These are phyloP conservation scores for Myiotriccus ornatus DNA, from an alignment of 2,797 vertebrate genomes.

Conservation along the genomic window DNA sequence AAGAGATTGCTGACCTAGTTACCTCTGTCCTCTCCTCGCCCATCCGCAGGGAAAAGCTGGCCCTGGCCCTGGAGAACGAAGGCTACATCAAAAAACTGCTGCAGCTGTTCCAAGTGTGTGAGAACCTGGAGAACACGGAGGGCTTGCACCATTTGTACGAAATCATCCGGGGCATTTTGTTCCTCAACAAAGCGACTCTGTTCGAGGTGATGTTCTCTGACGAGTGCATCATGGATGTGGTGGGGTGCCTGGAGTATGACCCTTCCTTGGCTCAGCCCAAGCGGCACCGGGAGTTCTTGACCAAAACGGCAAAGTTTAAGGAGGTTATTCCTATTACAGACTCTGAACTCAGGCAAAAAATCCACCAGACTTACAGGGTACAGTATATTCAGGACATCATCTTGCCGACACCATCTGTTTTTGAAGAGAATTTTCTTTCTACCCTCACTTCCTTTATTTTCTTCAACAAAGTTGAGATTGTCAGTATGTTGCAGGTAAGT, in stretches of 20 bases:
- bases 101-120: slow-evolving; percentile 94
- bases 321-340: slow-evolving; percentile 99
- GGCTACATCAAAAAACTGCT: slow-evolving; percentile 97
- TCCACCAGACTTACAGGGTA: slow-evolving; percentile 98
- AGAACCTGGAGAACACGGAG: slow-evolving; percentile 94
- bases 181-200: slow-evolving; percentile 97
- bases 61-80: slow-evolving; percentile 93
- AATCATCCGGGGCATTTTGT: slow-evolving; percentile 95
- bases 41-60: slow-evolving; percentile 95
- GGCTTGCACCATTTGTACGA: slow-evolving; percentile 97
- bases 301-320: slow-evolving; percentile 98
- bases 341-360: slow-evolving; percentile 98
- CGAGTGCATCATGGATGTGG: slow-evolving; percentile 99
- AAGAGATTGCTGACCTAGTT: slow-evolving; percentile 97
- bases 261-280: slow-evolving; percentile 95
- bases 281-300: slow-evolving; percentile 96
- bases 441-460: slow-evolving; percentile 99
- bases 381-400: slow-evolving; percentile 99
- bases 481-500: slow-evolving; percentile 99
- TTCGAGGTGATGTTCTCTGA: slow-evolving; percentile 99
- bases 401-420: slow-evolving; percentile 96
- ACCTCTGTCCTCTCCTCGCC: slow-evolving; percentile 97
- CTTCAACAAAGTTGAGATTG: slow-evolving; percentile 99
- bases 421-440: slow-evolving; percentile 99
- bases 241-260: slow-evolving; percentile 97